Evolutionary conservation across 2,888 invertebrate genomes (phyloP).

Genomic region (Plemyria rubiginata): DNA sequence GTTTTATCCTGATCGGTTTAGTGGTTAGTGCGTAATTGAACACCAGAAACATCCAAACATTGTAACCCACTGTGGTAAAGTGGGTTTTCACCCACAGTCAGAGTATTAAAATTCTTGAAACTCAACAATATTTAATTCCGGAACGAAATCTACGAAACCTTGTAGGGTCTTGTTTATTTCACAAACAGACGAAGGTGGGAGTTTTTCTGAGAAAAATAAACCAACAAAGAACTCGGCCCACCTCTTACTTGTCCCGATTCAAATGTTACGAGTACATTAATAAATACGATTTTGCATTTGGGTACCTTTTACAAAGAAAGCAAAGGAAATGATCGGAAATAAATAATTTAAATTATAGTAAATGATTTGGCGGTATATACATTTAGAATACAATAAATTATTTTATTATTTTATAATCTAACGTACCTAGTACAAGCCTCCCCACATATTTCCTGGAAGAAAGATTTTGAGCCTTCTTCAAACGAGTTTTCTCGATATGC

Average conservation of each 20-base stretch:
- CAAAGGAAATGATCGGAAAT: neutral
- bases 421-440: too few species aligned
- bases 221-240: neutral
- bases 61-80: too few species aligned
- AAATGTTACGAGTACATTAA: slow-evolving; percentile 15
- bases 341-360: too few species aligned
- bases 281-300: slow-evolving; percentile 14
- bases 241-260: slow-evolving; percentile 18
- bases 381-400: too few species aligned
- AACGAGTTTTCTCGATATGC: too few species aligned
- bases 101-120: slow-evolving; percentile 7
- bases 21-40: too few species aligned
- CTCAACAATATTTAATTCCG: slow-evolving; percentile 1
- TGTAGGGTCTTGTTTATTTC: neutral
- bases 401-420: too few species aligned
- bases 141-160: slow-evolving; percentile 1
- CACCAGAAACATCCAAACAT: too few species aligned
- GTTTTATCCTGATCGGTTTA: too few species aligned
- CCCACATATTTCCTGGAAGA: too few species aligned
- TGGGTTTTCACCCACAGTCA: neutral
- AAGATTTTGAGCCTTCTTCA: too few species aligned
- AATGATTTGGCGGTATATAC: too few species aligned
- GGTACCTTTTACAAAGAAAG: slow-evolving; percentile 1
- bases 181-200: neutral
- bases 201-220: slow-evolving; percentile 4